Evolutionary conservation across 2,797 vertebrate genomes (phyloP), one percentile per base, ranked within the genome.

Genomic region (Cyprinodon diabolis): DNA sequence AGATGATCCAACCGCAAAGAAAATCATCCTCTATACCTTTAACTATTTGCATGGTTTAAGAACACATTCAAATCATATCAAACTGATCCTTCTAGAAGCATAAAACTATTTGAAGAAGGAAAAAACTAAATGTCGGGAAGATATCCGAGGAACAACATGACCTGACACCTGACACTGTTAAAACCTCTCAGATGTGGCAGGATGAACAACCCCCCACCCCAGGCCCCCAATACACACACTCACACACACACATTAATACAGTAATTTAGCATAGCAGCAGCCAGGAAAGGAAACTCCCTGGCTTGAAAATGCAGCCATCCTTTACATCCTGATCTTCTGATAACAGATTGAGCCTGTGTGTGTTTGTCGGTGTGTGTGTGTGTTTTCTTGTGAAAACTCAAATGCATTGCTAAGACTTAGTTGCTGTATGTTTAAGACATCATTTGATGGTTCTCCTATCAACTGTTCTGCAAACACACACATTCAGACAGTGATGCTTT

Each of bases 211-310:
- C 21, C 1, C 54, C 21, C 30, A 19, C 21, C 54, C 6, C 21
- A 56, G 21, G 4, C 10, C 4, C 54, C 21, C 17, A 17, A 17
- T 8, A 8, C 9, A 40, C 35, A 62, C 15, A 13, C 11, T n/a
- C n/a, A n/a, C 69, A 74, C 75, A 69, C 71, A 75, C 48, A 57
- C 69, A 76, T 43, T 67, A 47, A 69, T 54, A 72, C 23, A 56
- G 6, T 60, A 15, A 66, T 75, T 80, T 54, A 73, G 70, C 37
- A 72, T 69, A 69, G 51, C 65, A 23, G 15, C 78, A 78, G 66
- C 65, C 68, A 82, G 56, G 63, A 80, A 76, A 89, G 89, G 88
- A 90, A 89, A 86, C 81, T 91, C 89, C 87, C 86, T 84, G 75
- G 76, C 79, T 85, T 67, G 48, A 69, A 77, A 74, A 86, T 48